These are phyloP conservation scores for Peucedramus taeniatus DNA, from an alignment of 2,113 vertebrate species.

Conservation along the genomic window DNA sequence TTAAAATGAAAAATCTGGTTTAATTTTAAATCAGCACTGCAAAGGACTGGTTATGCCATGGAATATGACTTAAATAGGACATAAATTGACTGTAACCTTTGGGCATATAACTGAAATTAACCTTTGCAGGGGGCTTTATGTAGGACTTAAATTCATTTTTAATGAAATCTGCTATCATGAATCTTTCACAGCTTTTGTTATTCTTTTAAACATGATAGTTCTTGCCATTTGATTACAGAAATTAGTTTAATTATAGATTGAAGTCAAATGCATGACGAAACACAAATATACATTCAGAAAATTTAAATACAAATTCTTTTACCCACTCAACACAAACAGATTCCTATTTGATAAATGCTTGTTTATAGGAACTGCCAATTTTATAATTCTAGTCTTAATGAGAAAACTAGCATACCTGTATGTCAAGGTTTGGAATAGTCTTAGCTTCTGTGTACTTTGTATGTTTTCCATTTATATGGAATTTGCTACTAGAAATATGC, in stretches of 20 bases:
- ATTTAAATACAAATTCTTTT: constrained; percentile 28
- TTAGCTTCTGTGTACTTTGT: background rate
- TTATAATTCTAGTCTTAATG: background rate
- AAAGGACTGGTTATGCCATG: background rate
- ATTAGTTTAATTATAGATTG: constrained; percentile 28
- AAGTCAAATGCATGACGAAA: background rate
- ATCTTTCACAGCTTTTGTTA: constrained; percentile 19
- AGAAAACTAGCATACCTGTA: background rate
- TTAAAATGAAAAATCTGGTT: background rate
- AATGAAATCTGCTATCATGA: constrained; percentile 4
- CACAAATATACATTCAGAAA: background rate
- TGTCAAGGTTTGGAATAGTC: background rate
- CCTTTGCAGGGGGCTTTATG: background rate
- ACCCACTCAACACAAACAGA: background rate
- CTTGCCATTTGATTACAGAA: constrained; percentile 40
- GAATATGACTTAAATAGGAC: background rate
- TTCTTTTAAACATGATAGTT: constrained; percentile 32
- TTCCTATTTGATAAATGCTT: background rate
- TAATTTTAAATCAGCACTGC: background rate
- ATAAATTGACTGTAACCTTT: constrained; percentile 8
- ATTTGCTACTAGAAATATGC: background rate
- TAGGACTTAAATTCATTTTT: background rate
- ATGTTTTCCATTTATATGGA: background rate
- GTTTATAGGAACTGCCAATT: background rate
- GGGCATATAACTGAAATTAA: background rate